phyloP scores from a whole-genome alignment of 2,888 invertebrate species.

The Epirrhoe alternata region DNA sequence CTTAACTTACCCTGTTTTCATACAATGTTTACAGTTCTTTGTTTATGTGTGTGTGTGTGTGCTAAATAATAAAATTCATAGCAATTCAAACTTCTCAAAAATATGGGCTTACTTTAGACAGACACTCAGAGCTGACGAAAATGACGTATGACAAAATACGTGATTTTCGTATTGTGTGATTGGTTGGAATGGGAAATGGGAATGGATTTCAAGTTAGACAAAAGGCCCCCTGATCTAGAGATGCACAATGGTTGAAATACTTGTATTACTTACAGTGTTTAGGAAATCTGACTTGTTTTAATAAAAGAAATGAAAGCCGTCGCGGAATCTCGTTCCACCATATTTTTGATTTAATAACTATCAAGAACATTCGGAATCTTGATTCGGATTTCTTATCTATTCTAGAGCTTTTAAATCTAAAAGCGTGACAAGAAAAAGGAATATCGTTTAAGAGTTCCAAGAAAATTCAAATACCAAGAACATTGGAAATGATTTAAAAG shows the following conservation, averaged over 20 bases:
- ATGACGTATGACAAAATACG: too few species aligned
- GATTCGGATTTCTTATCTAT: background rate
- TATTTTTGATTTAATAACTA: background rate
- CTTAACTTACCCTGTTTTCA: background rate
- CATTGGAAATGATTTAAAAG: conserved; percentile 11
- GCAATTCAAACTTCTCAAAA: too few species aligned
- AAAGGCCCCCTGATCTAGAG: too few species aligned
- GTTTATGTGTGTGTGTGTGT: too few species aligned
- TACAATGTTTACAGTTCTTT: background rate
- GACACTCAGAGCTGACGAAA: too few species aligned
- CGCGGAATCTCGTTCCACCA: background rate
- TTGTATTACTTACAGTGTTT: background rate
- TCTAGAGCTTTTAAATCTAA: background rate
- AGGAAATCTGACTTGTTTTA: background rate
- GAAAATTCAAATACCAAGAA: conserved; percentile 1
- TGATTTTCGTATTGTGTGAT: too few species aligned
- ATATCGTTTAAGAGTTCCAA: background rate
- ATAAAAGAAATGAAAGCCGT: background rate
- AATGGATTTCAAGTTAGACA: too few species aligned
- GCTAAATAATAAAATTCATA: too few species aligned
- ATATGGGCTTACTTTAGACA: too few species aligned
- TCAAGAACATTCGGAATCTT: background rate
- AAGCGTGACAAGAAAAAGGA: background rate
- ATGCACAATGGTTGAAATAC: too few species aligned
- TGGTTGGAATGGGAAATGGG: too few species aligned